A percentile compares a stretch with the other conserved stretches of the same genome.
These are phyloP conservation scores for Notolabrus celidotus DNA, from an alignment of 2,797 vertebrate genomes.

Conservation along the genomic window DNA sequence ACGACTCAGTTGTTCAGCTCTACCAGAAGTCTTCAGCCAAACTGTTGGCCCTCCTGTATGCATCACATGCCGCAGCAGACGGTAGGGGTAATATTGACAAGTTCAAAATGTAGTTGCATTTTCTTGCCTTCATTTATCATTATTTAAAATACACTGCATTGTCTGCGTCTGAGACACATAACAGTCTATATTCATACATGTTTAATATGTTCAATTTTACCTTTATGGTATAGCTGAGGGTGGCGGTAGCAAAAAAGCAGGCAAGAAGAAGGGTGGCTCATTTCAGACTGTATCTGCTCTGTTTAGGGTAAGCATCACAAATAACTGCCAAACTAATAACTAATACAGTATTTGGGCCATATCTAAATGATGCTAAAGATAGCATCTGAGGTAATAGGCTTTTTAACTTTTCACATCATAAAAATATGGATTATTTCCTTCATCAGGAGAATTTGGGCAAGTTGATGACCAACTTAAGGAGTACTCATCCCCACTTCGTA, in stretches of 20 bases:
- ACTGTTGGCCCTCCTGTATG: constrained; percentile 85
- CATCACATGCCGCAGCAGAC: constrained; percentile 75
- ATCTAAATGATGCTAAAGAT: not conserved
- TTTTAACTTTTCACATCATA: no score
- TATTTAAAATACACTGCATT: not conserved
- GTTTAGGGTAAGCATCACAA: constrained; percentile 84
- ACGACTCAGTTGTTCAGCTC: constrained; percentile 87
- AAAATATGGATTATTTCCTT: constrained; percentile 3
- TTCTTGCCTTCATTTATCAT: not conserved
- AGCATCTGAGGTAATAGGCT: not conserved
- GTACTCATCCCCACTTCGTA: constrained; percentile 92
- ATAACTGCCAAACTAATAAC: not conserved
- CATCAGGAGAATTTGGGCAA: constrained; percentile 91
- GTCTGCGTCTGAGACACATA: constrained; percentile 64
- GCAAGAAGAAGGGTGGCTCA: constrained; percentile 92
- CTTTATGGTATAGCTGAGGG: constrained; percentile 44
- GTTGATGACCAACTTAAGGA: constrained; percentile 89
- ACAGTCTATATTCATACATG: not conserved
- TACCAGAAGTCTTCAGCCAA: constrained; percentile 92
- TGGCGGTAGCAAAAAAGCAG: constrained; percentile 82
- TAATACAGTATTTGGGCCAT: not conserved
- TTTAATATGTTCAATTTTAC: not conserved
- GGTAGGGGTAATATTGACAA: constrained; percentile 54
- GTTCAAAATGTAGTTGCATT: not conserved
- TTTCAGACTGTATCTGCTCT: constrained; percentile 93